phyloP scores from a whole-genome alignment of 2,113 vertebrate species.

The Sander vitreus region DNA sequence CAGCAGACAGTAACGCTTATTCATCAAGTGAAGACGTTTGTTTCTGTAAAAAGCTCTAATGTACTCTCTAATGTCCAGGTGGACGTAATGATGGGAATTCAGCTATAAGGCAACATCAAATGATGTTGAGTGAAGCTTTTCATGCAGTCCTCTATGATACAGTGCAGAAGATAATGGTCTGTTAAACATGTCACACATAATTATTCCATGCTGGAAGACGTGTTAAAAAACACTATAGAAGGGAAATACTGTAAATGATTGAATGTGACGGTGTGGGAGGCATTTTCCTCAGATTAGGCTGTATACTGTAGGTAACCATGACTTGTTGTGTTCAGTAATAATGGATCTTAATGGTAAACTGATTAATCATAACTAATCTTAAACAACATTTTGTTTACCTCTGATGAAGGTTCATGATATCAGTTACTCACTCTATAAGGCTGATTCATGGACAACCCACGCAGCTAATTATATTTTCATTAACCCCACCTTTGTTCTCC shows the following conservation, averaged over 20 bases:
- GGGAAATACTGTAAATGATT: neutral
- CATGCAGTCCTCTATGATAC: neutral
- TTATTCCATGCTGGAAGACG: neutral
- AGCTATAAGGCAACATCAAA: neutral
- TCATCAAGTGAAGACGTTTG: neutral
- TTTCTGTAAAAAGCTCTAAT: neutral
- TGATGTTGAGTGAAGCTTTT: neutral
- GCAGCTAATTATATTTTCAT: constrained; percentile 41
- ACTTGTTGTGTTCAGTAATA: neutral
- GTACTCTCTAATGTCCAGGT: neutral
- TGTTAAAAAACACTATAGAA: neutral
- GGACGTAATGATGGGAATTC: neutral
- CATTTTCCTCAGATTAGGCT: neutral
- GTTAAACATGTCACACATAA: too few species aligned
- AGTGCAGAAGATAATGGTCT: neutral
- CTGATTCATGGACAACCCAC: constrained; percentile 9
- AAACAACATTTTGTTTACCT: constrained; percentile 5
- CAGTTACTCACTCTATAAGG: neutral
- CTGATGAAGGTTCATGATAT: neutral
- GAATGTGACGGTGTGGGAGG: neutral
- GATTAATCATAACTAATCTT: neutral
- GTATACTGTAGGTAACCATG: neutral
- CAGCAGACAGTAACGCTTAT: too few species aligned
- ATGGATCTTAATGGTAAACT: neutral
- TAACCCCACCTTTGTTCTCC: constrained; percentile 33